These are phyloP conservation scores for Poeciliopsis turneri DNA, from an alignment of 2,797 vertebrate genomes.

Conservation along the genomic window DNA sequence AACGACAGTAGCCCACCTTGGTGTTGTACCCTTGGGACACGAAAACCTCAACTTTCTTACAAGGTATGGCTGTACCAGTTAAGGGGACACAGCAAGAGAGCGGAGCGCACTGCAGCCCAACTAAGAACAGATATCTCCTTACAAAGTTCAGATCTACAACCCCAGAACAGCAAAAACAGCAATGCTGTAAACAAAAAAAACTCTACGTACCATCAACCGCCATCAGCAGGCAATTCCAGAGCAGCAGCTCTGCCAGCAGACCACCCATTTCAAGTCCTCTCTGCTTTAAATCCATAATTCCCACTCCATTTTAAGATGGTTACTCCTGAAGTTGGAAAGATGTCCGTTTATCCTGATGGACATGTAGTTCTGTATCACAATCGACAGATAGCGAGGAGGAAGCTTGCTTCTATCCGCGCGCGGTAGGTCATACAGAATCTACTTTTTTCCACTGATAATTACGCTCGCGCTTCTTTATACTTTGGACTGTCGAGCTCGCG, in stretches of 20 bases:
- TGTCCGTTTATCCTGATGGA: not conserved
- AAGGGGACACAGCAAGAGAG: not conserved
- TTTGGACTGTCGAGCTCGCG: slow-evolving; percentile 62
- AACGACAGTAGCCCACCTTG: not conserved
- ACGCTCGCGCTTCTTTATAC: slow-evolving; percentile 63
- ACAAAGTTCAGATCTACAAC: slow-evolving; percentile 1
- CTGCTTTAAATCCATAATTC: slow-evolving; percentile 63
- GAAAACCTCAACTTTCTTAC: slow-evolving; percentile 46
- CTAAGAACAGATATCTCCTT: not conserved
- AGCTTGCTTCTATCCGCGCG: not conserved
- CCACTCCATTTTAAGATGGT: slow-evolving; percentile 64
- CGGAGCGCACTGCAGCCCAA: not conserved
- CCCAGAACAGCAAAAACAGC: not conserved
- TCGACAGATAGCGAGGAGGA: not conserved
- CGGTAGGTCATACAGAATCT: not conserved
- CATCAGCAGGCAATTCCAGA: slow-evolving; percentile 70
- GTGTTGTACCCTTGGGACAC: slow-evolving; percentile 39
- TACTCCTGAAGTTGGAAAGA: not conserved
- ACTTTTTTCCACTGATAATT: not conserved
- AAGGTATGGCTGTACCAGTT: not conserved
- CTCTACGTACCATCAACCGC: slow-evolving; percentile 75
- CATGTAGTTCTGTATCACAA: not conserved
- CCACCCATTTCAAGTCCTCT: slow-evolving; percentile 73
- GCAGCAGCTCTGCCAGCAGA: slow-evolving; percentile 63
- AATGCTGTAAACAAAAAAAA: slow-evolving; percentile 43